phyloP scores from a whole-genome alignment of 2,113 vertebrate species.

The Anoura caudifer region DNA sequence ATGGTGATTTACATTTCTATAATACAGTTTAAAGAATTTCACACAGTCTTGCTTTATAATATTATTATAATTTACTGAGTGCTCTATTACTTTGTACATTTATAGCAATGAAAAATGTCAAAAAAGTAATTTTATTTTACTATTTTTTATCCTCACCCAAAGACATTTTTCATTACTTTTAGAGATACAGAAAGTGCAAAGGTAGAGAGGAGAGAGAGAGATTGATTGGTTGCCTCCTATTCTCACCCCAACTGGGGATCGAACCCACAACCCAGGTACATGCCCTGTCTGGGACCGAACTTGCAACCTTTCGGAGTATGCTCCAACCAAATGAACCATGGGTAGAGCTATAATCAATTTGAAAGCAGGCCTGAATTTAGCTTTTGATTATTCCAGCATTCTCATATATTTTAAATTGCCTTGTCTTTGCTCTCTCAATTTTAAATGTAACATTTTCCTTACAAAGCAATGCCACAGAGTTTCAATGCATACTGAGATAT shows the following conservation, averaged over 20 bases:
- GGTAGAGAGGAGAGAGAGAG: too few species aligned
- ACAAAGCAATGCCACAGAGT: background rate
- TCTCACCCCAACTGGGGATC: too few species aligned
- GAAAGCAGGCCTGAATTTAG: background rate
- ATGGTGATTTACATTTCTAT: background rate
- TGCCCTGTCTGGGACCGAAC: too few species aligned
- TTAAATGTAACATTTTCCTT: background rate
- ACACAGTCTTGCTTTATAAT: background rate
- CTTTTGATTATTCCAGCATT: background rate
- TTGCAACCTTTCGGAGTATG: too few species aligned
- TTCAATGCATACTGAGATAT: background rate
- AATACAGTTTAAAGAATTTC: constrained; percentile 27
- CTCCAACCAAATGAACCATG: too few species aligned
- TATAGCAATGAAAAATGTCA: background rate
- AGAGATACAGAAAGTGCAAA: too few species aligned
- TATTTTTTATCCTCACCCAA: too few species aligned
- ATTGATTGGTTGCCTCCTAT: too few species aligned
- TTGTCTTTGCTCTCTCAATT: background rate
- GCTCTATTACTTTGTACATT: background rate
- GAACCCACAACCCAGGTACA: too few species aligned
- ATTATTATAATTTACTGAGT: constrained; percentile 23
- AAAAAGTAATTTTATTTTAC: background rate
- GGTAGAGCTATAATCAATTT: background rate
- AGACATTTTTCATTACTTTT: too few species aligned
- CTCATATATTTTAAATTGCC: background rate